Base-by-base conservation (phyloP, 2,888 invertebrate genomes). In the Chromoteleia sp. region DNA sequence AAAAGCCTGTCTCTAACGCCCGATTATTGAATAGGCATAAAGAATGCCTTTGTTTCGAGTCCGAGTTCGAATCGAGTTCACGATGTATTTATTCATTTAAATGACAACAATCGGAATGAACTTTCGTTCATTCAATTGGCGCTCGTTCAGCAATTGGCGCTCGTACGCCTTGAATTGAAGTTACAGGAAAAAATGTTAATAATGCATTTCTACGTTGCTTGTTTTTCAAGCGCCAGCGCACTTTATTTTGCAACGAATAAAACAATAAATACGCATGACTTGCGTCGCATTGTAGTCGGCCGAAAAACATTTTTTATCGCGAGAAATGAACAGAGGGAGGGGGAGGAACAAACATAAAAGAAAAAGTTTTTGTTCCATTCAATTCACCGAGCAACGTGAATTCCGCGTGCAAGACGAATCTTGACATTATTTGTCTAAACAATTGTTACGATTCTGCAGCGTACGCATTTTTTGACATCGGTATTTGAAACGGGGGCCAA, bases 341-440 rank as follows among this genome's bases (percentile, higher is more conserved):
- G n/a, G n/a, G n/a, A n/a, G n/a, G n/a, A n/a, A n/a, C n/a, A n/a
- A n/a, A n/a, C n/a, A n/a, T n/a, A n/a, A 17, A 68, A 56, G 14
- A 17, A 39, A 56, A 41, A 30, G 52, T 54, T 68, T 43, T 30
- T 56, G 29, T 68, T 68, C 54, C 8, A 33, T 14, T 12, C 54
- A 43, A 30, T 68, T 29, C 41, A 48, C 33, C 48, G 48, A 48
- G 48, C 21, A 63, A 43, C 33, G 33, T 15, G 33, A 41, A 33
- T 63, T 17, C 21, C 29, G 63, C 8, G 45, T 30, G 19, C 30
- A 39, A 50, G 12, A 52, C 39, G 50, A 39, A 50, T 50, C 50
- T 36, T 36, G 50, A 36, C 50, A 17, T 39, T 39, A 65, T 65
- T 65, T 50, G 36, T 21, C 50, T 65, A 65, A 65, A 50, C 65